Conservation (phyloP, 2,113 vertebrate genomes). For the Hylia prasina region DNA sequence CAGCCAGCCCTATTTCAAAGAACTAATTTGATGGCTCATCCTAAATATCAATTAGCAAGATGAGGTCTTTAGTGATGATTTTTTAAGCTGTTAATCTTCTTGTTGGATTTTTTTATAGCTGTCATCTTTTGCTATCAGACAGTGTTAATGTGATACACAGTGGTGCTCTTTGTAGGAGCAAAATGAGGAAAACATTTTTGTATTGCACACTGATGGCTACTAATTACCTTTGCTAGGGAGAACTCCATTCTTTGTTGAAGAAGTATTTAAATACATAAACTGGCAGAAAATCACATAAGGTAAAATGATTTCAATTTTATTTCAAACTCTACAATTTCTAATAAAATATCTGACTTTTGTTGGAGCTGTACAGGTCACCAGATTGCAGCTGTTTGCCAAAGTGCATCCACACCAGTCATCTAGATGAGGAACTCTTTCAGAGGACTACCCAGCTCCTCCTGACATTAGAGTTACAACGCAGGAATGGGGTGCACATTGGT, state of each 20-base stretch:
- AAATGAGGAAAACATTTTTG: conserved; percentile 71
- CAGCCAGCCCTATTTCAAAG: conserved; percentile 54
- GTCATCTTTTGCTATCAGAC: conserved; percentile 64
- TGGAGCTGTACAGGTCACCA: neutral
- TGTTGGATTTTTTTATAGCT: conserved; percentile 61
- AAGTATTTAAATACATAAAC: conserved; percentile 58
- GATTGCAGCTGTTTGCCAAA: neutral
- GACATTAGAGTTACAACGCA: no score
- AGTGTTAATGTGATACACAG: conserved; percentile 67
- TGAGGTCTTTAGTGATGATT: conserved; percentile 67
- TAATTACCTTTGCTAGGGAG: conserved; percentile 68
- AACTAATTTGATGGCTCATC: conserved; percentile 69
- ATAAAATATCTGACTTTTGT: neutral
- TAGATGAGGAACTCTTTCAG: neutral
- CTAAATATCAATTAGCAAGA: conserved; percentile 69
- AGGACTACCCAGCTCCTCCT: neutral
- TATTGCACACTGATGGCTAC: conserved; percentile 69
- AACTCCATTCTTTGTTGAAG: conserved; percentile 64
- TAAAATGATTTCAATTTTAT: neutral
- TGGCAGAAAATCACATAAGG: conserved; percentile 49
- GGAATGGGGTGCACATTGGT: neutral
- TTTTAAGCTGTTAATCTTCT: conserved; percentile 73
- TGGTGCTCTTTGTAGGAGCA: conserved; percentile 61
- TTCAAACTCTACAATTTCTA: conserved; percentile 42
- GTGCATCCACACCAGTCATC: neutral